Evolutionary conservation across 2,888 invertebrate genomes (phyloP), one percentile per base, ranked within the genome.

Genomic region (Cosmopolites sordidus): DNA sequence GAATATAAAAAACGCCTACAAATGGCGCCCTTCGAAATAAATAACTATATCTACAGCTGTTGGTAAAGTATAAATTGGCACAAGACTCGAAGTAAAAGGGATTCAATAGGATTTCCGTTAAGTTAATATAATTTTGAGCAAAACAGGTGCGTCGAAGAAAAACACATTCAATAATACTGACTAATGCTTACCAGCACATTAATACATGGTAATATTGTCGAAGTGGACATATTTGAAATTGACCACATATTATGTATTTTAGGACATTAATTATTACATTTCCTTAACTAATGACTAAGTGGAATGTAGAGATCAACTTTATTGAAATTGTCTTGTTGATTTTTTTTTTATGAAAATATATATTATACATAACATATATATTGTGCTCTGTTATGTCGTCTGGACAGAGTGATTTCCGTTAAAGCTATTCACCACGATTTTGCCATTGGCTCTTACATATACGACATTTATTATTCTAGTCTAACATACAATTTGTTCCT

Each of bases 171-270:
- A 40, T 47, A 47, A 47, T 47, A 47, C 47, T 47, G 47, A 47
- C 47, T 39, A 45, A 47, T 47, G 29, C 29, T 22, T 47, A 47
- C 33, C 33, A 27, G 22, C 3, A 47, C 37, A 16, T 47, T 27
- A 45, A 16, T 40, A 47, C 39, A 22, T 45, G 17, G 38, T 47
- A 47, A 12, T 47, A 47, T 47, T 47, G 47, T 47, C 47, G 27
- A 47, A 39, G 47, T 47, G 47, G 47, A 47, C 47, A 39, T 47
- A 47, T 38, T 39, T 47, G 38, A 47, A 47, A 47, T 47, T 47
- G 47, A 47, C 47, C 38, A 16, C 47, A 47, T 39, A 22, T 45
- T 38, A 15, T 40, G 37, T 33, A 37, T 37, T 45, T 43, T 17
- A 16, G 43, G 30, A 44, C 29, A 27, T 43, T 27, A 2, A 27